phyloP scores from a whole-genome alignment of 2,888 invertebrate species.

The Argynnis bischoffii region DNA sequence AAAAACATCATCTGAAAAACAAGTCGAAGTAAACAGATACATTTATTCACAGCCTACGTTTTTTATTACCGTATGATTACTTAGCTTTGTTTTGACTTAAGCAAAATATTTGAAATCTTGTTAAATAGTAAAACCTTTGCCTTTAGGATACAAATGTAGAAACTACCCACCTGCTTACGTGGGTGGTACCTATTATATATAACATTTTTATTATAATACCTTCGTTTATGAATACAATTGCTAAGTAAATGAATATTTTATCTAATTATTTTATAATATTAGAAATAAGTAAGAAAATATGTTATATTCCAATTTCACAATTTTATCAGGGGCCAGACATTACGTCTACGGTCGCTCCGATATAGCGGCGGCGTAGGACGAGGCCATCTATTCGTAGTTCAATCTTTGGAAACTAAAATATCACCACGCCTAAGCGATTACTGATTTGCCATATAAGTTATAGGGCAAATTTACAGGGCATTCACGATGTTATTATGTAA shows the following conservation, averaged over 20 bases:
- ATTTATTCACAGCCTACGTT: neutral
- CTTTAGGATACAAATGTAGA: too few relatives aligned
- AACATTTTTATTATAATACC: too few relatives aligned
- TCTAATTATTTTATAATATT: too few relatives aligned
- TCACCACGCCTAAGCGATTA: conserved; percentile 1
- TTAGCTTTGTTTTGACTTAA: neutral
- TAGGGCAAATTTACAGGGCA: neutral
- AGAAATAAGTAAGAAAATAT: too few relatives aligned
- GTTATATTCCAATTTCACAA: conserved; percentile 1
- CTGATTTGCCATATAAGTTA: conserved; percentile 3
- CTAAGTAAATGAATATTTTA: too few relatives aligned
- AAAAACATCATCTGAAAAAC: conserved; percentile 1
- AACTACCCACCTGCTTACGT: too few relatives aligned
- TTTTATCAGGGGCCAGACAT: conserved; percentile 14
- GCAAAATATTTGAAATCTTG: neutral
- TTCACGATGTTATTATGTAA: neutral
- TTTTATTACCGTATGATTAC: neutral
- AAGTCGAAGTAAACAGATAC: conserved; percentile 6
- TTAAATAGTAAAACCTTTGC: neutral
- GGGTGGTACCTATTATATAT: too few relatives aligned
- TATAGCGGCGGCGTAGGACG: conserved; percentile 6
- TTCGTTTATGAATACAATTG: too few relatives aligned
- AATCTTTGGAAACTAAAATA: conserved; percentile 20
- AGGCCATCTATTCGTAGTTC: conserved; percentile 21
- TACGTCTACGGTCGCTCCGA: conserved; percentile 11